Conservation (phyloP, 2,888 invertebrate genomes). For the Serripes groenlandicus region DNA sequence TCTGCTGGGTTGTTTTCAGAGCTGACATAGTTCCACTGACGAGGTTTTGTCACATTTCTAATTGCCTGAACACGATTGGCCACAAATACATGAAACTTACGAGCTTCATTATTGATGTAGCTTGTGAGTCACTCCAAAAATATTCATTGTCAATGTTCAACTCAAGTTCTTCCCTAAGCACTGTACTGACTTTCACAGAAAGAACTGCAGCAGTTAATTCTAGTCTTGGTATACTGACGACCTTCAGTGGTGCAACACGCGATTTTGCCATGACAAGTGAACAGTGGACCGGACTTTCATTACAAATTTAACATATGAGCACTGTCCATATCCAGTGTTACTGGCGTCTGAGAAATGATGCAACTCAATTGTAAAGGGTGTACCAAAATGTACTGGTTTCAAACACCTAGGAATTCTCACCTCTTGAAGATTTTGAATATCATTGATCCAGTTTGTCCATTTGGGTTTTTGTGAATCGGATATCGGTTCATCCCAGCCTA, state of each 20-base stretch:
- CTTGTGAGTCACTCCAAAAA: no score
- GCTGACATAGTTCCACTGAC: constrained; percentile 66
- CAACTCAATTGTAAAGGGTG: constrained; percentile 27
- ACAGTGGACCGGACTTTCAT: constrained; percentile 47
- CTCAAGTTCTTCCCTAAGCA: constrained; percentile 24
- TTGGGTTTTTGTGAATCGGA: background rate
- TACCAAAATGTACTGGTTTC: constrained; percentile 2
- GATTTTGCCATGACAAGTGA: constrained; percentile 65
- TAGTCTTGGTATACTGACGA: constrained; percentile 41
- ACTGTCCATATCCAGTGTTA: constrained; percentile 65
- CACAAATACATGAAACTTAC: constrained; percentile 37
- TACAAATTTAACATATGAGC: constrained; percentile 62
- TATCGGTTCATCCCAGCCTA: constrained; percentile 61
- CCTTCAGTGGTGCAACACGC: constrained; percentile 50
- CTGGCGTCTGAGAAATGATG: constrained; percentile 72
- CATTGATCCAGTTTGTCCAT: constrained; percentile 3
- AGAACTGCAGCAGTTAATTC: constrained; percentile 39
- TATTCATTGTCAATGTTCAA: no score
- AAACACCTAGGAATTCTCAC: background rate
- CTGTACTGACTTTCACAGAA: constrained; percentile 18
- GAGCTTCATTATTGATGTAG: constrained; percentile 16
- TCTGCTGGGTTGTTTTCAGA: constrained; percentile 70
- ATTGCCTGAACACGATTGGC: constrained; percentile 59
- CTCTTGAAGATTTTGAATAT: background rate
- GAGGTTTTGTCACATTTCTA: constrained; percentile 39